Base-by-base conservation (phyloP, 2,888 invertebrate genomes). In the Macrosiphum euphorbiae region DNA sequence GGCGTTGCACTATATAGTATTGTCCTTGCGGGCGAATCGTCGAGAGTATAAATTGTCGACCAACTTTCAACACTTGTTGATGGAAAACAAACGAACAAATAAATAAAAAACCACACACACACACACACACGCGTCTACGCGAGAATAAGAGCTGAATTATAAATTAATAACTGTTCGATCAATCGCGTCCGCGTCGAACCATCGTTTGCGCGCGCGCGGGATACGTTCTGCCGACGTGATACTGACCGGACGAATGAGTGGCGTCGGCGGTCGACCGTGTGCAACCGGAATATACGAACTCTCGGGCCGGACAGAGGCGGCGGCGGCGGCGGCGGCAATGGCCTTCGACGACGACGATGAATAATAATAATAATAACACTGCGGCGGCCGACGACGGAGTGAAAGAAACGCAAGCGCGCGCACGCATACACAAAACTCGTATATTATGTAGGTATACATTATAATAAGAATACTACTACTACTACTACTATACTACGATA, bases 181-280 rank as follows among this genome's bases (percentile, higher is more conserved):
- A 90, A 55, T 90, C 5, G 90, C 85, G 35, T 85, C 86, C 94
- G 85, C 94, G 94, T 86, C 94, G 94, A 86, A 90, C 90, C 94
- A 90, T 94, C 90, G 94, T 67, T 11, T 55, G 28, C n/a, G 78
- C 88, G 86, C 35, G 86, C 86, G 84, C 85, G 90, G 44, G 52
- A 26, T n/a, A 90, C 94, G 94, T 90, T 67, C 67, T 90, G 52
- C 86, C 58, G 88, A 84, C 85, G 44, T 35, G 88, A 92, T 44
- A 78, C 67, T 52, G 88, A 89, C 84, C 89, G 92, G 92, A 89
- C 89, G 84, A 89, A 50, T 67, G 67, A 28, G 26, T 11, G 50
- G 50, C 67, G 92, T 61, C 67, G 52, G 67, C 35, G 50, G 85
- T 26, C 41, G 47, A 13, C 26, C 55, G 84, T 91, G 78, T 84